A percentile compares a stretch with the other conserved stretches of the same genome.
Evolutionary conservation across 1,140 invertebrate species (phyloP).

Genomic region (Platyscapa corneri): DNA sequence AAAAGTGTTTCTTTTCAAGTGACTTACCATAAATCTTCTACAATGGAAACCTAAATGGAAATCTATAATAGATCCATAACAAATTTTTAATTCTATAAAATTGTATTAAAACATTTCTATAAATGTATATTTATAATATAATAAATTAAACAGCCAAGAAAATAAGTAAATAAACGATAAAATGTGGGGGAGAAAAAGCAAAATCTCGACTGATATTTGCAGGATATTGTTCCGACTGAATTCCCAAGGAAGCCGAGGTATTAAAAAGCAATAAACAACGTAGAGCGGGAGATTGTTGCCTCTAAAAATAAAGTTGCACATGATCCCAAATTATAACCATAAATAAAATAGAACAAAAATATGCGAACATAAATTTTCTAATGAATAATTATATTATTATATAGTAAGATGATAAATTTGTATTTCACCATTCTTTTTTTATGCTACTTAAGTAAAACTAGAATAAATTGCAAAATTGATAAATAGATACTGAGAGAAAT

Average conservation of each 20-base stretch:
- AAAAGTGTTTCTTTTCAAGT: too few relatives aligned
- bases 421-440: too few relatives aligned
- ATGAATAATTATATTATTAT: slow-evolving; percentile 1
- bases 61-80: too few relatives aligned
- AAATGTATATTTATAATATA: too few relatives aligned
- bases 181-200: not conserved
- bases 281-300: slow-evolving; percentile 55
- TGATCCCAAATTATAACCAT: slow-evolving; percentile 40
- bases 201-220: slow-evolving; percentile 72
- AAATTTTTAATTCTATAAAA: too few relatives aligned
- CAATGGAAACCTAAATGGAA: too few relatives aligned
- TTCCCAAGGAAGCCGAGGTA: slow-evolving; percentile 73
- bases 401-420: not conserved
- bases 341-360: slow-evolving; percentile 24
- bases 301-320: not conserved
- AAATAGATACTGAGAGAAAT: not conserved
- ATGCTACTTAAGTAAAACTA: too few relatives aligned
- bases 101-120: too few relatives aligned
- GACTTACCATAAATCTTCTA: too few relatives aligned
- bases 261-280: slow-evolving; percentile 73
- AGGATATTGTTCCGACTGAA: slow-evolving; percentile 74
- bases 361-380: slow-evolving; percentile 6
- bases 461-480: not conserved
- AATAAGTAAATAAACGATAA: not conserved
- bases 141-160: not conserved